Evolutionary conservation across 2,797 vertebrate genomes (phyloP).

Genomic region (Gouania willdenowi): DNA sequence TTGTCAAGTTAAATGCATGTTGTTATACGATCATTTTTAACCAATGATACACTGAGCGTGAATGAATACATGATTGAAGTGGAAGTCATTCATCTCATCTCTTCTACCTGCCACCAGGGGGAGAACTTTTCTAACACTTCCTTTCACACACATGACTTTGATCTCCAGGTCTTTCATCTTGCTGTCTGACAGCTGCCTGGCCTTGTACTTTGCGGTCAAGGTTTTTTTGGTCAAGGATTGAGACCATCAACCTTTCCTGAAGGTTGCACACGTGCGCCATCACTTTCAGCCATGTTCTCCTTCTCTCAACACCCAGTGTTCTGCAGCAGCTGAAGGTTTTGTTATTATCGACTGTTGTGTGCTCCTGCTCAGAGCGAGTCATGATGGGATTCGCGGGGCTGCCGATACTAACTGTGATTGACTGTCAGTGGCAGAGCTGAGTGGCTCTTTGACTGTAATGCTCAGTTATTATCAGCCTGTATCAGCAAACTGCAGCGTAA

Average conservation of each 20-base stretch:
- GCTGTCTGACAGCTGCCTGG: too few species aligned
- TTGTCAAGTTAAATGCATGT: too few species aligned
- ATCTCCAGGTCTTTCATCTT: too few species aligned
- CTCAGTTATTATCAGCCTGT: constrained; percentile 17
- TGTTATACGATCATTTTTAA: too few species aligned
- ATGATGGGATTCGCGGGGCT: constrained; percentile 17
- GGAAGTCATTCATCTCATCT: too few species aligned
- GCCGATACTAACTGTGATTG: constrained; percentile 34
- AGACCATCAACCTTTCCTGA: too few species aligned
- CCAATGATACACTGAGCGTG: too few species aligned
- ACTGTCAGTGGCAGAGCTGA: constrained; percentile 14
- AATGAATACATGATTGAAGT: too few species aligned
- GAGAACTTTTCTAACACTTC: constrained; percentile 57
- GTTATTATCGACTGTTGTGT: constrained; percentile 36
- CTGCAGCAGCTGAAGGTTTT: constrained; percentile 22
- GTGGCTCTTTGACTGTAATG: constrained; percentile 1
- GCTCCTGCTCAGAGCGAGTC: constrained; percentile 13
- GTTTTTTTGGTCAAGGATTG: too few species aligned
- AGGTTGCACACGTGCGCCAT: too few species aligned
- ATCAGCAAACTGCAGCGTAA: constrained; percentile 10
- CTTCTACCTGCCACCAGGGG: constrained; percentile 58
- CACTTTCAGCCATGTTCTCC: background rate
- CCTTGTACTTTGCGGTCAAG: too few species aligned
- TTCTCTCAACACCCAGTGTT: constrained; percentile 4
- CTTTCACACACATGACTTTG: too few species aligned